Evolutionary conservation across 2,888 invertebrate species (phyloP).

Genomic region (Acanthosoma haemorrhoidale): DNA sequence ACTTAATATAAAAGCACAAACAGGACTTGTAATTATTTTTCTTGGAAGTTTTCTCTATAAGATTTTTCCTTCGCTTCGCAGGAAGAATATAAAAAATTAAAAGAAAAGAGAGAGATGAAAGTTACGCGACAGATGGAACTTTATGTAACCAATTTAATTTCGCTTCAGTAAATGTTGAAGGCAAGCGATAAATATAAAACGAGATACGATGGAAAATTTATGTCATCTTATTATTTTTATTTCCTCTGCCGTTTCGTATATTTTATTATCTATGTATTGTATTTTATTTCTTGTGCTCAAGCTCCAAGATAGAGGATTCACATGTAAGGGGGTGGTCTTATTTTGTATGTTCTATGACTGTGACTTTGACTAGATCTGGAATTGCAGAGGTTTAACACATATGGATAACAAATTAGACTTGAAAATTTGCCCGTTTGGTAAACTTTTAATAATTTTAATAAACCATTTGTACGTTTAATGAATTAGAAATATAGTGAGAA

Average conservation of each 20-base stretch:
- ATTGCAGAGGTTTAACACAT: too few species aligned
- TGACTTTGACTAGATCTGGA: too few species aligned
- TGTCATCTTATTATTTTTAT: too few species aligned
- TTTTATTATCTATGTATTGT: neutral
- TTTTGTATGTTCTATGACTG: too few species aligned
- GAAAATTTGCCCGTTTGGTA: too few species aligned
- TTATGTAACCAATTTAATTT: neutral
- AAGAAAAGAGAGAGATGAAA: neutral
- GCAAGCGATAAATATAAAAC: conserved; percentile 1
- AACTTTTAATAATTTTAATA: too few species aligned
- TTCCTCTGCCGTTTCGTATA: neutral
- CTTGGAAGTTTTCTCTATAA: neutral
- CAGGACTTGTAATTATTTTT: neutral
- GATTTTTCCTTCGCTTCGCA: neutral
- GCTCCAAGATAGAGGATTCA: too few species aligned
- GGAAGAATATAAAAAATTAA: neutral
- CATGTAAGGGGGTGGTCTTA: too few species aligned
- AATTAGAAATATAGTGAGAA: too few species aligned
- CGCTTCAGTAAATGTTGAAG: neutral
- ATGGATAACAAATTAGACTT: too few species aligned
- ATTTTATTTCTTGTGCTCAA: neutral
- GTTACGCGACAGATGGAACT: neutral
- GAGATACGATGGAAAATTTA: neutral
- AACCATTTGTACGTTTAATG: too few species aligned
- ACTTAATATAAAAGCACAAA: neutral